Evolutionary conservation across 2,797 vertebrate species (phyloP).

Genomic region (Periophthalmus magnuspinnatus): DNA sequence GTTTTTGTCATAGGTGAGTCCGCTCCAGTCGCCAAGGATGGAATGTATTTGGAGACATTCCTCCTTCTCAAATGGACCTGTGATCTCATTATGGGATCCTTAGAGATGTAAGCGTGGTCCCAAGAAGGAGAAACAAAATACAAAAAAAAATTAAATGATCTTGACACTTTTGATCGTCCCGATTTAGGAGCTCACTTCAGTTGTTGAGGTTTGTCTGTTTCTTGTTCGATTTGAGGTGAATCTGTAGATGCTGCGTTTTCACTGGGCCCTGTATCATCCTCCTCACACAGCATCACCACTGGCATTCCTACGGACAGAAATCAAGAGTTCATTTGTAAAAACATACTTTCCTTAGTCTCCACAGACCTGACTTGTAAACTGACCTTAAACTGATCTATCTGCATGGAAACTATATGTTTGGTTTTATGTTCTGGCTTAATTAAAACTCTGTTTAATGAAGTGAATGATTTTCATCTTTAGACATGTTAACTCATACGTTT

Average conservation of each 20-base stretch:
- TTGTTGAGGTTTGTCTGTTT: background rate
- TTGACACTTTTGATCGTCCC: background rate
- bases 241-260: background rate
- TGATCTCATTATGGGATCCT: background rate
- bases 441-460: too few relatives aligned
- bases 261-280: background rate
- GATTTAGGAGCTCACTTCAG: background rate
- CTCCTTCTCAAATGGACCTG: too few relatives aligned
- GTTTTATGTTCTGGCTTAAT: too few relatives aligned
- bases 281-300: background rate
- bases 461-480: too few relatives aligned
- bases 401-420: too few relatives aligned
- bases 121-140: background rate
- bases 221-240: background rate
- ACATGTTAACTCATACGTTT: too few relatives aligned
- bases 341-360: too few relatives aligned
- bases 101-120: background rate
- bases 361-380: too few relatives aligned
- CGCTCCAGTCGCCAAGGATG: too few relatives aligned
- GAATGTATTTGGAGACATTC: too few relatives aligned
- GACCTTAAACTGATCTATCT: too few relatives aligned
- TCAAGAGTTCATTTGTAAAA: too few relatives aligned
- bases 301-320: background rate
- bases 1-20: background rate
- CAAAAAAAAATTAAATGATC: background rate